Percentiles rank a stretch among this genome's conserved stretches.
These are phyloP conservation scores for Chouioia cunea DNA, from an alignment of 2,888 invertebrate species.

Conservation along the genomic window DNA sequence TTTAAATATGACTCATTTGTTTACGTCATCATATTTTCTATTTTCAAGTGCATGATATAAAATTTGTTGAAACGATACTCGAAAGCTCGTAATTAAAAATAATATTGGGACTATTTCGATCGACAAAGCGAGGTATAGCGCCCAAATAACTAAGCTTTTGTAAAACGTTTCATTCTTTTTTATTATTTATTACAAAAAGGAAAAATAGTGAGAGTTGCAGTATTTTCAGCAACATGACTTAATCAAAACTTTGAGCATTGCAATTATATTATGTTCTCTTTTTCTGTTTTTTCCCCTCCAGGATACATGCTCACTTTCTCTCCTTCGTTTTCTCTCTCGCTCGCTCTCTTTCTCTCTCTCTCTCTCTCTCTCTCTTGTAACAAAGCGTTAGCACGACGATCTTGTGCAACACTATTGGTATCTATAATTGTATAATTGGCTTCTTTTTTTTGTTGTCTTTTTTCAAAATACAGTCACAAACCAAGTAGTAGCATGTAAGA, in stretches of 20 bases:
- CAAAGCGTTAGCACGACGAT: conserved; percentile 29
- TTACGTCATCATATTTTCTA: conserved; percentile 17
- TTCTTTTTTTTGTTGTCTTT: conserved; percentile 29
- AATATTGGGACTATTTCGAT: conserved; percentile 24
- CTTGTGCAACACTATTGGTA: conserved; percentile 36
- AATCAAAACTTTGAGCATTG: conserved; percentile 38
- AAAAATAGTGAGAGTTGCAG: conserved; percentile 35
- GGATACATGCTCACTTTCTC: conserved; percentile 16
- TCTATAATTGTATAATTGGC: conserved; percentile 26
- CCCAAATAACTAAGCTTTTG: conserved; percentile 41
- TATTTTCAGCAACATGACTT: conserved; percentile 31
- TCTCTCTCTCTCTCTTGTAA: conserved; percentile 20
- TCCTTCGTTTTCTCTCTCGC: conserved; percentile 12
- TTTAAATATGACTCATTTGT: conserved; percentile 20
- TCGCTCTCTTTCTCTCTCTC: conserved; percentile 18
- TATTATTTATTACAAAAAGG: conserved; percentile 41
- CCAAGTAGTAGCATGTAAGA: conserved; percentile 52
- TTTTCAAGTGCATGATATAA: conserved; percentile 22
- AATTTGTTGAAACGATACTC: conserved; percentile 25
- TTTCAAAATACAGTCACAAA: conserved; percentile 45
- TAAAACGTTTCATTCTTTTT: conserved; percentile 25
- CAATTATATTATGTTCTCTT: conserved; percentile 17
- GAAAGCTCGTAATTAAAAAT: conserved; percentile 20
- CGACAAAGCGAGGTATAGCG: conserved; percentile 43
- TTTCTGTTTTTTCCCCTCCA: conserved; percentile 19